These are phyloP conservation scores for Saturnia pavonia DNA, from an alignment of 2,888 invertebrate genomes.

Conservation along the genomic window DNA sequence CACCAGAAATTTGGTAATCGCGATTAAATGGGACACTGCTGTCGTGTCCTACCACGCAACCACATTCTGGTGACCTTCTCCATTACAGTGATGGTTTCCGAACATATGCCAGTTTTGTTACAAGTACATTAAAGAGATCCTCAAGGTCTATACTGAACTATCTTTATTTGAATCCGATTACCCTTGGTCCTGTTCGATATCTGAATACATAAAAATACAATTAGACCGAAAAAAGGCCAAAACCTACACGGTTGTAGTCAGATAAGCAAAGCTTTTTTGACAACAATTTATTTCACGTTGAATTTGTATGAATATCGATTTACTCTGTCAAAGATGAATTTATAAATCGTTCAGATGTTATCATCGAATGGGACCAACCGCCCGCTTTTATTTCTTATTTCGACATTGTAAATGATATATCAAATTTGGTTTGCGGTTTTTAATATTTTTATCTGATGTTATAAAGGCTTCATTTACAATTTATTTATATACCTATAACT, in stretches of 20 bases:
- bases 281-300: constrained; percentile 36
- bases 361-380: constrained; percentile 49
- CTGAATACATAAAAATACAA: neutral
- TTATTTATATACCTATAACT: constrained; percentile 18
- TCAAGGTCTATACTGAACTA: constrained; percentile 2
- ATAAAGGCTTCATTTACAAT: constrained; percentile 14
- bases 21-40: too few species aligned
- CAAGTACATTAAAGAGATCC: too few species aligned
- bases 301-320: constrained; percentile 63
- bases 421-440: constrained; percentile 71
- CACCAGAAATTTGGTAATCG: too few species aligned
- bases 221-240: neutral
- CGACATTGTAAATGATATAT: constrained; percentile 63
- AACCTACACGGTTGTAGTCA: neutral
- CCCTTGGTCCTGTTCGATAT: too few species aligned
- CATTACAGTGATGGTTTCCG: too few species aligned
- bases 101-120: too few species aligned
- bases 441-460: constrained; percentile 60
- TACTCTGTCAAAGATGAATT: constrained; percentile 50
- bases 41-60: too few species aligned
- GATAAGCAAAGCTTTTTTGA: constrained; percentile 15
- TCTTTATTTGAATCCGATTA: constrained; percentile 35
- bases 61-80: too few species aligned
- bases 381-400: constrained; percentile 34
- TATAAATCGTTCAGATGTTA: constrained; percentile 63